These are phyloP conservation scores for Zaprionus davidi DNA, from an alignment of 1,140 invertebrate species.

Conservation along the genomic window DNA sequence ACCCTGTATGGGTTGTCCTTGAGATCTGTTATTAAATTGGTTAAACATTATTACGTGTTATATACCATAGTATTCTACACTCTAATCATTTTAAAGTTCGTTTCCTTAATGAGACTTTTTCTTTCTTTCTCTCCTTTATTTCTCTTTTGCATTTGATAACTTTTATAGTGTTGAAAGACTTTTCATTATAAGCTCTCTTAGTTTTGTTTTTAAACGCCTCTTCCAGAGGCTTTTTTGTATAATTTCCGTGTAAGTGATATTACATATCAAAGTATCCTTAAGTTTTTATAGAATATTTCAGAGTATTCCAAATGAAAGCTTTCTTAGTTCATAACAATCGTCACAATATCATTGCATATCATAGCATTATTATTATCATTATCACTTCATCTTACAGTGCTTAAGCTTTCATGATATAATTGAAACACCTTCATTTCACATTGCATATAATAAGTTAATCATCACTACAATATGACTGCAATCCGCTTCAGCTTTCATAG, in stretches of 20 bases:
- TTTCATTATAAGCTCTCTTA: neutral
- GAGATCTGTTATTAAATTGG: rapidly evolving
- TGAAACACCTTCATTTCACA: too few relatives aligned
- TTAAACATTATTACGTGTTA: neutral
- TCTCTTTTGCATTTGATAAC: neutral
- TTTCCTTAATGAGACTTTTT: too few relatives aligned
- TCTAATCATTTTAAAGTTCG: too few relatives aligned
- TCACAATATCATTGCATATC: too few relatives aligned
- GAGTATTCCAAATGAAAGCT: too few relatives aligned
- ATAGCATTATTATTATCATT: too few relatives aligned
- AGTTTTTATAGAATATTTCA: neutral
- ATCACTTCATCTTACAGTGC: neutral
- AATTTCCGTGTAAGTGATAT: neutral
- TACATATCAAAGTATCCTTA: neutral
- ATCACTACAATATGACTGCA: neutral
- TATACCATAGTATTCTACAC: neutral
- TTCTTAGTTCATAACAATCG: too few relatives aligned
- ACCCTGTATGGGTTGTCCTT: neutral
- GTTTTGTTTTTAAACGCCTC: neutral
- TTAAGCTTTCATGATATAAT: neutral
- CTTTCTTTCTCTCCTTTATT: too few relatives aligned
- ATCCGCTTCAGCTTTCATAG: neutral
- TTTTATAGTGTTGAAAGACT: too few relatives aligned
- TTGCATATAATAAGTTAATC: too few relatives aligned
- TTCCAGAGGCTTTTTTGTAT: neutral